Percentiles rank a stretch among this genome's conserved stretches.
Conservation (phyloP, 2,113 vertebrate species). For the Phalacrocorax aristotelis region DNA sequence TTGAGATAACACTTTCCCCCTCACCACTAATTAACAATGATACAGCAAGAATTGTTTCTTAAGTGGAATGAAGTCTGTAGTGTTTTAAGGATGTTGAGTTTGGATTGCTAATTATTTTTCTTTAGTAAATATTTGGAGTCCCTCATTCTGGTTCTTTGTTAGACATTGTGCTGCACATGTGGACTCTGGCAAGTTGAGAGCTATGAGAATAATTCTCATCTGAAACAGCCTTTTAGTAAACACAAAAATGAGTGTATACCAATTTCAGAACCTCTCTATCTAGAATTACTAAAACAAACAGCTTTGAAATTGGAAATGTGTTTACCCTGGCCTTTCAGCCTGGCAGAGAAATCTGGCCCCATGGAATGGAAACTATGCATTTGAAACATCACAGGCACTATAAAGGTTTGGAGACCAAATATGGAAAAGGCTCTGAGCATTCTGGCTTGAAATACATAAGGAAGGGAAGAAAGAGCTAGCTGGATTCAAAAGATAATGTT, state of each 20-base stretch:
- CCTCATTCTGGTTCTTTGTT: not conserved
- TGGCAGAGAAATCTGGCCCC: not conserved
- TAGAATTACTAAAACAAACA: conserved; percentile 34
- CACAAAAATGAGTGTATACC: not conserved
- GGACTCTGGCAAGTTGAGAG: not conserved
- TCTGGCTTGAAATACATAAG: not conserved
- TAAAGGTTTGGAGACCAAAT: not conserved
- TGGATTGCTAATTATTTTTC: not conserved
- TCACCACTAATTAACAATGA: not conserved
- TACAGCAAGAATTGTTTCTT: not conserved
- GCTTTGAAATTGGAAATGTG: conserved; percentile 33
- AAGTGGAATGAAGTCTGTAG: not conserved
- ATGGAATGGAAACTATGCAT: not conserved
- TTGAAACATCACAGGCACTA: not conserved
- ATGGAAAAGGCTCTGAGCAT: not conserved
- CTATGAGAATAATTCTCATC: not conserved
- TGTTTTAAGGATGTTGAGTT: not conserved
- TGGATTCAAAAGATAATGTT: not conserved
- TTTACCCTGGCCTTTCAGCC: conserved; percentile 9
- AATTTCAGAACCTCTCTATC: not conserved
- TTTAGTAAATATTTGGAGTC: not conserved
- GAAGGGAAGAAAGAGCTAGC: not conserved
- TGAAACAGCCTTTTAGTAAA: conserved; percentile 13
- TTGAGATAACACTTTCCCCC: not conserved
- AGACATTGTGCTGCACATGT: not conserved